These are phyloP conservation scores for Sebastes vulpes DNA, from an alignment of 2,797 vertebrate species.

Conservation along the genomic window DNA sequence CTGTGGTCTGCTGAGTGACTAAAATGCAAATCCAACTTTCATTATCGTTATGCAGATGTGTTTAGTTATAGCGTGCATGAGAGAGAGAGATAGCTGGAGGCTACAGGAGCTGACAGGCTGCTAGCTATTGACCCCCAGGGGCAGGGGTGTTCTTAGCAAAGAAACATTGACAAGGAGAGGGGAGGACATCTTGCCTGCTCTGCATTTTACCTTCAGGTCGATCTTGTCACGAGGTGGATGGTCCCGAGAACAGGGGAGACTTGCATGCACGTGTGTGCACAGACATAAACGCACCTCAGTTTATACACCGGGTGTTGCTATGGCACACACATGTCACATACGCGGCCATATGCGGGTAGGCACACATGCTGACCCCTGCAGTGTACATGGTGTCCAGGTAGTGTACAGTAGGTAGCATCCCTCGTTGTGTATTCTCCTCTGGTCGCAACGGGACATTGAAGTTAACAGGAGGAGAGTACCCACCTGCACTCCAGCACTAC, in stretches of 20 bases:
- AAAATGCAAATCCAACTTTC: not conserved
- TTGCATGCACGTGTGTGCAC: not conserved
- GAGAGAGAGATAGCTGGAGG: conserved; percentile 28
- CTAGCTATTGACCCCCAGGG: conserved; percentile 65
- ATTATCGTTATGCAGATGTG: not conserved
- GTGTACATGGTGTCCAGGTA: conserved; percentile 12
- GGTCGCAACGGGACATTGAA: conserved; percentile 65
- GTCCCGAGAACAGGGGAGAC: conserved; percentile 21
- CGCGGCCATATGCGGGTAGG: not conserved
- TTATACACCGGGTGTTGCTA: conserved; percentile 3
- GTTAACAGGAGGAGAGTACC: conserved; percentile 61
- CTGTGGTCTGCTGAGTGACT: not conserved
- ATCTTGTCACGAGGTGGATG: conserved; percentile 62
- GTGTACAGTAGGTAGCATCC: conserved; percentile 1
- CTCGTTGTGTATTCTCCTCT: conserved; percentile 53
- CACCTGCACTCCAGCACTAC: conserved; percentile 55
- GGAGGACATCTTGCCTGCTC: conserved; percentile 76
- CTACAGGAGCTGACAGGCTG: conserved; percentile 61
- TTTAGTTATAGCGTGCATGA: not conserved
- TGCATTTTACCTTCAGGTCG: conserved; percentile 77
- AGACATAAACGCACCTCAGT: conserved; percentile 6
- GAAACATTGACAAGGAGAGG: conserved; percentile 68
- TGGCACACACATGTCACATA: conserved; percentile 12
- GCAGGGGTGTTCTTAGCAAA: conserved; percentile 34
- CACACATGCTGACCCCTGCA: conserved; percentile 30